These are phyloP conservation scores for Himalopsyche kuldschensis DNA, from an alignment of 2,888 invertebrate species.

Conservation along the genomic window DNA sequence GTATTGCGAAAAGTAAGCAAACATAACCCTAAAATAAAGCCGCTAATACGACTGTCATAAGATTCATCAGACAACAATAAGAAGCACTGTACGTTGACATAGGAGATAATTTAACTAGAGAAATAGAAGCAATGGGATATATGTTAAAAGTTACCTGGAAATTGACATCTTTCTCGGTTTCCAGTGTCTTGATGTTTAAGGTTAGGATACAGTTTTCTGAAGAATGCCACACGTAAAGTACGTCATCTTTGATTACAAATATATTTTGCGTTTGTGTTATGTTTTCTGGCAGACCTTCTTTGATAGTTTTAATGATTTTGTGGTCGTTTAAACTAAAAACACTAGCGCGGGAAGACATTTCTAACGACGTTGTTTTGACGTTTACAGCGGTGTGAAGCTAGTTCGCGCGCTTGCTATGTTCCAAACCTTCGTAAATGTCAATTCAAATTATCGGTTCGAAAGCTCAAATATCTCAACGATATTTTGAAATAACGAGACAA, in stretches of 20 bases:
- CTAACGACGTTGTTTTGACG: conserved; percentile 13
- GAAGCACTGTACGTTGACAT: no score
- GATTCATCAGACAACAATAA: no score
- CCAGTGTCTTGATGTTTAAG: conserved; percentile 60
- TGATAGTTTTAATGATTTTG: conserved; percentile 63
- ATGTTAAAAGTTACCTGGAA: conserved; percentile 60
- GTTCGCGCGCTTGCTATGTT: background rate
- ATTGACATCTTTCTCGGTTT: conserved; percentile 56
- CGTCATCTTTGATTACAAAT: conserved; percentile 66
- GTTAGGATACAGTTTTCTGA: conserved; percentile 65
- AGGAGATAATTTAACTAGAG: no score
- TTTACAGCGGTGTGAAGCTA: conserved; percentile 16
- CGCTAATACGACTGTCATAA: no score
- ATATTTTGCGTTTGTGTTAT: conserved; percentile 64
- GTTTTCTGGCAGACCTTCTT: conserved; percentile 58
- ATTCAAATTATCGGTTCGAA: background rate
- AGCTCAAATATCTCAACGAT: background rate
- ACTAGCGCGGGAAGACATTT: conserved; percentile 63
- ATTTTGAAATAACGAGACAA: no score
- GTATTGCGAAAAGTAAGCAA: no score
- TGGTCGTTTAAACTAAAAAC: conserved; percentile 62
- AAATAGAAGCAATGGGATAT: background rate
- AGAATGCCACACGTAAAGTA: conserved; percentile 69
- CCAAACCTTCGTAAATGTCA: conserved; percentile 2
- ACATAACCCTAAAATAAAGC: no score